Base-by-base conservation (phyloP, 2,888 invertebrate species). In the Apotomis capreana region DNA sequence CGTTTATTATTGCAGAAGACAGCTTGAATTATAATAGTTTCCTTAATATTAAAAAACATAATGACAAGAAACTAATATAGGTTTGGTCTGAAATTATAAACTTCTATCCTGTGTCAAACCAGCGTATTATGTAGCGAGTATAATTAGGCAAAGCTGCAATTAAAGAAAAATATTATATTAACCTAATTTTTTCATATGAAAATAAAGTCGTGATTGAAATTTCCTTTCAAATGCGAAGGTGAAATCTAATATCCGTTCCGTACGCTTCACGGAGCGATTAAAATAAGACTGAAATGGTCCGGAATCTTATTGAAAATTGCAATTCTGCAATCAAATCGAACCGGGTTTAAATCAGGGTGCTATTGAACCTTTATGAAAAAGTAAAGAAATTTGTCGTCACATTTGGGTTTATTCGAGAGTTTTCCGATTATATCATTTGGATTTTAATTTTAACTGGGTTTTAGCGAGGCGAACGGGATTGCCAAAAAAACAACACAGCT, bases 221-320 rank as follows among this genome's bases (percentile, higher is more conserved):
- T 61, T 62, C 36, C 26, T 57, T 57, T 57, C n/a, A 44, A 62
- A 44, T 37, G 40, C 71, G 40, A 67, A 62, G 40, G 67, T 57
- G 46, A 68, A 71, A 58, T 71, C 61, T 68, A 68, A 71, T 71
- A 71, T 68, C 71, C 57, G 61, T 51, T 57, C 51, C 67, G 55
- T 61, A 57, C 60, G 65, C 65, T 55, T 37, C 51, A 46, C 40
- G 61, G 67, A 71, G 55, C 62, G 67, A 71, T 71, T 68, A 71
- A 68, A 71, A 71, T 61, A 54, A 67, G 55, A 57, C 71, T 67
- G 44, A 46, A 68, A 57, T 71, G 62, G 61, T 71, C 61, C 67
- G n/a, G 26, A 67, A 57, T 68, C 62, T 71, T 68, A 71, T 71
- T 71, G 71, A 52, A 71, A 68, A 71, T 71, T 67, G 57, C 71